phyloP scores from a whole-genome alignment of 2,888 invertebrate genomes.

The Nebria salina region DNA sequence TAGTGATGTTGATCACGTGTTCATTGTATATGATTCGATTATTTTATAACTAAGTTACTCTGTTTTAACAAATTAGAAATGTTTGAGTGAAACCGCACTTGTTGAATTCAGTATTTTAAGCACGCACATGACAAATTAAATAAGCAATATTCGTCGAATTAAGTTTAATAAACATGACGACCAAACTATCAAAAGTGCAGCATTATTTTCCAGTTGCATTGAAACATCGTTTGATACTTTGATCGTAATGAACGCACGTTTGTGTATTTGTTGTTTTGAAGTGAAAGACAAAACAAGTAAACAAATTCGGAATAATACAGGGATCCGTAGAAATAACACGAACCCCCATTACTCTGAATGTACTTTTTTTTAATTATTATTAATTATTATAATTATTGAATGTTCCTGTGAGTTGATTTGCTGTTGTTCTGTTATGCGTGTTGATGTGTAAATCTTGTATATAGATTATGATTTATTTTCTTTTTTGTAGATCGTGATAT shows the following conservation, averaged over 20 bases:
- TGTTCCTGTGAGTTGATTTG: slow-evolving; percentile 43
- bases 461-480: slow-evolving; percentile 41
- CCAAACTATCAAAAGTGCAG: background rate
- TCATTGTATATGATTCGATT: slow-evolving; percentile 9
- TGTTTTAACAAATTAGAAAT: slow-evolving; percentile 41
- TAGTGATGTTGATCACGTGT: slow-evolving; percentile 43
- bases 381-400: slow-evolving; percentile 35
- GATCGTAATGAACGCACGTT: background rate
- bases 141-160: slow-evolving; percentile 29
- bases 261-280: slow-evolving; percentile 8
- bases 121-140: slow-evolving; percentile 34
- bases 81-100: slow-evolving; percentile 39
- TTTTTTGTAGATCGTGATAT: slow-evolving; percentile 46
- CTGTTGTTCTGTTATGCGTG: slow-evolving; percentile 46
- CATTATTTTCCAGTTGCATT: background rate
- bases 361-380: slow-evolving; percentile 26
- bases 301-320: slow-evolving; percentile 67
- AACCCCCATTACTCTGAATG: slow-evolving; percentile 36
- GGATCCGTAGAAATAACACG: slow-evolving; percentile 54
- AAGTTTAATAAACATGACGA: background rate
- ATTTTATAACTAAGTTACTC: slow-evolving; percentile 36
- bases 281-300: slow-evolving; percentile 49
- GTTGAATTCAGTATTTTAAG: slow-evolving; percentile 46
- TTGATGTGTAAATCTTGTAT: slow-evolving; percentile 45
- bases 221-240: background rate